These are phyloP conservation scores for Conopomorpha cramerella DNA, from an alignment of 1,140 invertebrate genomes.

Conservation along the genomic window DNA sequence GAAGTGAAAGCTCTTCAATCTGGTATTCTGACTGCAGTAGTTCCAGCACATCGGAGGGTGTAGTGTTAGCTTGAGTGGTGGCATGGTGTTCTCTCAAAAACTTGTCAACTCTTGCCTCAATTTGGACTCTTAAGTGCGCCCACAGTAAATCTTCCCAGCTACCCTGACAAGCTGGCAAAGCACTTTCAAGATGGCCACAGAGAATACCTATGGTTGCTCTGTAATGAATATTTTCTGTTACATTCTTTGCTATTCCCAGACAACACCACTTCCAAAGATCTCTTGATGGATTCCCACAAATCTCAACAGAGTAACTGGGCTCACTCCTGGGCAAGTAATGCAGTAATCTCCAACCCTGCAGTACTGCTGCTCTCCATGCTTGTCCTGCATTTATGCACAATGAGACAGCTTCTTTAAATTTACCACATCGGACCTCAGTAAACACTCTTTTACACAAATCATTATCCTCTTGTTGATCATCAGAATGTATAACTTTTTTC, in stretches of 20 bases:
- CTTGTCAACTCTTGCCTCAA: constrained; percentile 84
- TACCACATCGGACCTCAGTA: constrained; percentile 81
- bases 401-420: constrained; percentile 81
- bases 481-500: constrained; percentile 79
- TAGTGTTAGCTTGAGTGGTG: constrained; percentile 57
- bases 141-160: constrained; percentile 91
- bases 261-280: constrained; percentile 91
- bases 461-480: constrained; percentile 88
- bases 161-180: constrained; percentile 71
- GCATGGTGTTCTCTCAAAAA: constrained; percentile 65
- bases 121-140: constrained; percentile 82
- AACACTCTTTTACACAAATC: constrained; percentile 73
- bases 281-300: constrained; percentile 84
- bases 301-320: constrained; percentile 57
- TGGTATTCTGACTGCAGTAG: constrained; percentile 76
- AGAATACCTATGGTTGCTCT: constrained; percentile 76
- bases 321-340: constrained; percentile 42
- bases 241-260: constrained; percentile 69
- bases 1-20: constrained; percentile 61
- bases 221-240: constrained; percentile 63
- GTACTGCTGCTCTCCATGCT: constrained; percentile 84
- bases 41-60: constrained; percentile 68
- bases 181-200: constrained; percentile 79
- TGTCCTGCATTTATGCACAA: constrained; percentile 85
- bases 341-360: constrained; percentile 85